Evolutionary conservation across 2,113 vertebrate genomes (phyloP).

Genomic region (Typhlomys cinereus): DNA sequence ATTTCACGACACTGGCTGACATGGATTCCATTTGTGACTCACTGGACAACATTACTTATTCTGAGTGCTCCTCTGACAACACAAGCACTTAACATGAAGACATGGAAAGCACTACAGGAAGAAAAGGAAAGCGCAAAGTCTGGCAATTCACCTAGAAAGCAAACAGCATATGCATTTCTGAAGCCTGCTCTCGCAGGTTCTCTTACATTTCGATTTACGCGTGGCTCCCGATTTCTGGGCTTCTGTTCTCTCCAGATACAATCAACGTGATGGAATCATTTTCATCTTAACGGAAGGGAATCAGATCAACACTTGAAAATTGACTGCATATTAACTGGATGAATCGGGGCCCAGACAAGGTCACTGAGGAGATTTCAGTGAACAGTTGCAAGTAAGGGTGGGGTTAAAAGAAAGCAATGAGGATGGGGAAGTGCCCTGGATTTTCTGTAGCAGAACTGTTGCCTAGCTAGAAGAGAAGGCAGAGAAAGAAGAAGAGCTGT

Average conservation of each 20-base stretch:
- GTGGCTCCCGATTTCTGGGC: not conserved
- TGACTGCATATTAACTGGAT: not conserved
- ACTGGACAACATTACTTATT: slow-evolving; percentile 83
- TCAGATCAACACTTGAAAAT: not conserved
- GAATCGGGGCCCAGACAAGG: not conserved
- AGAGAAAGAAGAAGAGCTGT: not conserved
- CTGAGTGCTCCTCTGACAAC: slow-evolving; percentile 82
- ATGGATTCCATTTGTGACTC: slow-evolving; percentile 84
- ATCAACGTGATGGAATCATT: not conserved
- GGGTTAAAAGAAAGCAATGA: not conserved
- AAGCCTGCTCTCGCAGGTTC: slow-evolving; percentile 63
- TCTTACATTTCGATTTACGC: not conserved
- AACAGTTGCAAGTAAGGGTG: not conserved
- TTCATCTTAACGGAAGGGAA: not conserved
- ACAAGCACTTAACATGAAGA: slow-evolving; percentile 81
- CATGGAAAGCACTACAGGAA: slow-evolving; percentile 66
- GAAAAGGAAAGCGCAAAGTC: slow-evolving; percentile 60
- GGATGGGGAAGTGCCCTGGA: not conserved
- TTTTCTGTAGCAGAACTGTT: not conserved
- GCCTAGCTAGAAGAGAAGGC: not conserved
- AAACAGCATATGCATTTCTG: slow-evolving; percentile 48
- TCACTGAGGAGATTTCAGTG: not conserved
- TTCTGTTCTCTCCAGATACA: not conserved
- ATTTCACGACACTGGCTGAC: slow-evolving; percentile 79
- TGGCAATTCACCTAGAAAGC: slow-evolving; percentile 61